These are phyloP conservation scores for Actias luna DNA, from an alignment of 2,888 invertebrate genomes.

Conservation along the genomic window DNA sequence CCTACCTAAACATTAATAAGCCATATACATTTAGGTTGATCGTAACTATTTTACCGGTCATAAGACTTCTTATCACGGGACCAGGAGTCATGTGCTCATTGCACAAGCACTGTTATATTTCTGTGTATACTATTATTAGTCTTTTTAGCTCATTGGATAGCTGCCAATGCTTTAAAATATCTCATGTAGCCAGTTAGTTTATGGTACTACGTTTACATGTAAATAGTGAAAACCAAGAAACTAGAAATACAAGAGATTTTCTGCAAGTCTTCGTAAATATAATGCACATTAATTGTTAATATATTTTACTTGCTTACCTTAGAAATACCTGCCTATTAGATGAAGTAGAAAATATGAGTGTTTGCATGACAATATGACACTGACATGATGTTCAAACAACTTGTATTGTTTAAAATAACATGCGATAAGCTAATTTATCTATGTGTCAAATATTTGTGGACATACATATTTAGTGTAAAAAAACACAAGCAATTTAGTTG, in stretches of 20 bases:
- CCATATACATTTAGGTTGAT: neutral
- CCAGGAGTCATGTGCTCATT: conserved; percentile 71
- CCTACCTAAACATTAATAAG: neutral
- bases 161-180: conserved; percentile 60
- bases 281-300: neutral
- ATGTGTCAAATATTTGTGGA: neutral
- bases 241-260: neutral
- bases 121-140: conserved; percentile 75
- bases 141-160: conserved; percentile 71
- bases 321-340: neutral
- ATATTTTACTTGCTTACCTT: too few species aligned
- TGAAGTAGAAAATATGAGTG: neutral
- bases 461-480: neutral
- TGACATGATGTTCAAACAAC: neutral
- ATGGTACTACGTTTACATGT: conserved; percentile 42
- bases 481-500: neutral
- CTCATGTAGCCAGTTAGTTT: conserved; percentile 58
- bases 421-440: too few species aligned
- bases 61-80: conserved; percentile 43
- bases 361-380: neutral
- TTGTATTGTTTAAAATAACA: too few species aligned
- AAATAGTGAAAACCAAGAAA: conserved; percentile 18
- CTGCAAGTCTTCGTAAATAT: neutral
- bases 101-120: conserved; percentile 66
- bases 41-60: conserved; percentile 29